Percentiles rank a stretch among this genome's conserved stretches.
Conservation (phyloP, 2,888 invertebrate genomes). For the Caenorhabditis virilis region DNA sequence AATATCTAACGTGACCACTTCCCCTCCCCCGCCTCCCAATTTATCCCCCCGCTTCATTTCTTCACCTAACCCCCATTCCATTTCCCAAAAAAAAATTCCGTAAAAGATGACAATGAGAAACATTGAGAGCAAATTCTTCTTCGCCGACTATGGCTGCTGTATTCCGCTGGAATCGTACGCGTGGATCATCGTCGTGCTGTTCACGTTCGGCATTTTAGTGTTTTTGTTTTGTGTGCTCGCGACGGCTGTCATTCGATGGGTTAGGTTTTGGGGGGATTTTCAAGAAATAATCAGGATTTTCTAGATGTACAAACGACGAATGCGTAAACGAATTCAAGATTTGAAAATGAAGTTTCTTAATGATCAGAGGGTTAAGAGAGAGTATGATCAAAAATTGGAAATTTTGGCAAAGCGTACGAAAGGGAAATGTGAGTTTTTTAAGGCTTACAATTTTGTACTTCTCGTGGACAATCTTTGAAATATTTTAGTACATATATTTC, state of each 20-base stretch:
- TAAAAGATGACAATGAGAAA: too few species aligned
- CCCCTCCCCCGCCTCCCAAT: background rate
- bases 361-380: slow-evolving; percentile 17
- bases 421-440: too few species aligned
- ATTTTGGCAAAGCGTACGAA: slow-evolving; percentile 22
- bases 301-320: slow-evolving; percentile 34
- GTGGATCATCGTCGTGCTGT: slow-evolving; percentile 26
- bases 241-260: slow-evolving; percentile 27
- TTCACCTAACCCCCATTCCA: background rate
- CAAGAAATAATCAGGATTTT: too few species aligned
- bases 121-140: too few species aligned
- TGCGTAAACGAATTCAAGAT: slow-evolving; percentile 28
- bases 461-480: too few species aligned
- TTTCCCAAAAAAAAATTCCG: background rate
- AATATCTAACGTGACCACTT: too few species aligned
- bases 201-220: slow-evolving; percentile 18
- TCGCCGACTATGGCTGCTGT: slow-evolving; percentile 36
- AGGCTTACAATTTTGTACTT: too few species aligned
- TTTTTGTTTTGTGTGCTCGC: slow-evolving; percentile 24
- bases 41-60: background rate
- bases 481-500: too few species aligned
- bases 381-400: slow-evolving; percentile 24
- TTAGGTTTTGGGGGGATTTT: background rate
- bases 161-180: slow-evolving; percentile 31
- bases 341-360: slow-evolving; percentile 16